phyloP scores from a whole-genome alignment of 2,888 invertebrate species.

The Drosophila maculinotata region DNA sequence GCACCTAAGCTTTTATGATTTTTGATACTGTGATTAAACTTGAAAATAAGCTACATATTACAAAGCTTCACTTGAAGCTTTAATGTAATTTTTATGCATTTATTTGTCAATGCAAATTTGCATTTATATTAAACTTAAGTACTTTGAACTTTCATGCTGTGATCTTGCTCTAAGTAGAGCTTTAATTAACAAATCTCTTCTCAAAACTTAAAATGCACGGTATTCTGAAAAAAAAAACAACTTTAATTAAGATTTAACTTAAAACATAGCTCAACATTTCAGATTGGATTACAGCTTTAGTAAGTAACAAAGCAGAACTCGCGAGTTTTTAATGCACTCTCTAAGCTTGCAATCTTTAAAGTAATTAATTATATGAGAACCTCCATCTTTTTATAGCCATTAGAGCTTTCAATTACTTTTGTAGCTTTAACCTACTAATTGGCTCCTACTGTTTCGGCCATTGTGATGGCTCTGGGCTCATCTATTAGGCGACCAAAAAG shows the following conservation, averaged over 20 bases:
- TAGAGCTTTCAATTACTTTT: conserved; percentile 39
- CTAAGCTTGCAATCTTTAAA: background rate
- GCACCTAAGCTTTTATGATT: no score
- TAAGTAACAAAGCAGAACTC: background rate
- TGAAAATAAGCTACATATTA: no score
- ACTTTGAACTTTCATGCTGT: no score
- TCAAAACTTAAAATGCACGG: no score
- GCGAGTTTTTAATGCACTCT: background rate
- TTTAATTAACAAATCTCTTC: no score
- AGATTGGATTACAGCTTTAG: background rate
- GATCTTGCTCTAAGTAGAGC: no score
- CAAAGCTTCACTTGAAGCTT: no score
- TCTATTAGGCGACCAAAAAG: conserved; percentile 60
- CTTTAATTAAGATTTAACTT: background rate
- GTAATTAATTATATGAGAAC: conserved; percentile 24
- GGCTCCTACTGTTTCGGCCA: conserved; percentile 26
- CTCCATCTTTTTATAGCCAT: conserved; percentile 23
- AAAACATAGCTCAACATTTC: background rate
- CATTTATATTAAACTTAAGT: no score
- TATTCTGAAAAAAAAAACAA: no score
- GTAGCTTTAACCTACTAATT: conserved; percentile 40
- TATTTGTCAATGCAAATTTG: no score
- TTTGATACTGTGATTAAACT: no score
- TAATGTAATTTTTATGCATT: no score
- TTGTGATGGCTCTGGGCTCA: conserved; percentile 31